A percentile compares a stretch with the other conserved stretches of the same genome.
Evolutionary conservation across 2,888 invertebrate species (phyloP).

Genomic region (Dicyrtoma fusca): DNA sequence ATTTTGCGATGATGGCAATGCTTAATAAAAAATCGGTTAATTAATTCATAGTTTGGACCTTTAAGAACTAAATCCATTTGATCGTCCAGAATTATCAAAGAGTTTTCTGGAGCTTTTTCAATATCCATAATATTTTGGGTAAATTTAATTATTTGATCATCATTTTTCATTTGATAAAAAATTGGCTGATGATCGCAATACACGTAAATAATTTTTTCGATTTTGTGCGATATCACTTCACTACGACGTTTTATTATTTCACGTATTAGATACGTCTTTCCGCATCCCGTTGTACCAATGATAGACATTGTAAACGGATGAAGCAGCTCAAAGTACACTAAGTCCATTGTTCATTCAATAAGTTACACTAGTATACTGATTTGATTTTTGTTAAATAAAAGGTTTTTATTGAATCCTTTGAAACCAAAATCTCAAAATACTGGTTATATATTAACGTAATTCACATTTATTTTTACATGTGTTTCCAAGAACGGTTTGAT

Average conservation of each 20-base stretch:
- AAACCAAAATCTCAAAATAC: too few species aligned
- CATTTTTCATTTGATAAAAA: background rate
- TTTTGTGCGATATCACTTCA: background rate
- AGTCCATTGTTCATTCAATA: background rate
- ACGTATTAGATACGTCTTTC: background rate
- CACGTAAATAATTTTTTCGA: background rate
- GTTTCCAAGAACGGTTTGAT: too few species aligned
- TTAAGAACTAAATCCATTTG: background rate
- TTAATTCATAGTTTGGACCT: background rate
- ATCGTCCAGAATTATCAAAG: constrained; percentile 3
- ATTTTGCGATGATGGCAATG: background rate
- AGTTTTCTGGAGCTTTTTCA: background rate
- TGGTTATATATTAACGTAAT: too few species aligned
- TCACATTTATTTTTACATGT: too few species aligned
- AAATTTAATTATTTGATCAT: background rate
- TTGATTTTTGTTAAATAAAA: background rate
- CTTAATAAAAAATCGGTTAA: constrained; percentile 4
- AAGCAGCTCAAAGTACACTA: background rate
- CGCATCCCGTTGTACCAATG: background rate
- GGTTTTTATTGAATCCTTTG: too few species aligned
- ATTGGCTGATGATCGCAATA: too few species aligned
- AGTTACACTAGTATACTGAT: background rate
- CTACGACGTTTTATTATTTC: background rate
- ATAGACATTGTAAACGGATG: background rate
- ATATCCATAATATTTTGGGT: background rate